Percentiles rank a stretch among this genome's conserved stretches.
phyloP scores from a whole-genome alignment of 2,888 invertebrate species.

The Matsumyia berberina region DNA sequence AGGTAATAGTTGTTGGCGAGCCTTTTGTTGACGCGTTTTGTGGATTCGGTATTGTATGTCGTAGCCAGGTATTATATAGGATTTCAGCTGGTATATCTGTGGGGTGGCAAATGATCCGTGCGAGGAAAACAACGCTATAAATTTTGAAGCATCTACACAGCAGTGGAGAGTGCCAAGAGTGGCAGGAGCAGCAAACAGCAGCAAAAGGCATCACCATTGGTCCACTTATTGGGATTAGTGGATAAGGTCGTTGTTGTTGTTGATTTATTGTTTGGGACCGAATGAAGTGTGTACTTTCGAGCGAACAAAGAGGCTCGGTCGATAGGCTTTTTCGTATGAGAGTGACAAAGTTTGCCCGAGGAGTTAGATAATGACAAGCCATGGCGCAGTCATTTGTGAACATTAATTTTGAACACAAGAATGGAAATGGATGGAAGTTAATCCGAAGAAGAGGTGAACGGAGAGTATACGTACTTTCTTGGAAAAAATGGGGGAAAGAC shows the following conservation, averaged over 20 bases:
- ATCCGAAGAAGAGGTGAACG: constrained; percentile 19
- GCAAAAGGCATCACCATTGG: constrained; percentile 24
- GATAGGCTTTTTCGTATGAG: constrained; percentile 1
- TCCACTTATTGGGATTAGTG: constrained; percentile 68
- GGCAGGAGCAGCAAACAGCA: neutral
- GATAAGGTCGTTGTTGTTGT: constrained; percentile 44
- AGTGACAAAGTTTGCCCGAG: constrained; percentile 40
- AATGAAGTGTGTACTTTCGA: constrained; percentile 37
- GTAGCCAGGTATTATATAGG: constrained; percentile 36
- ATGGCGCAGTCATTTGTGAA: constrained; percentile 48
- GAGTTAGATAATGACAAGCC: constrained; percentile 40
- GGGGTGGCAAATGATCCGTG: constrained; percentile 58
- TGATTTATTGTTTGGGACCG: constrained; percentile 62
- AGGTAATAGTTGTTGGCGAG: constrained; percentile 73
- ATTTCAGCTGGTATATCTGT: constrained; percentile 15
- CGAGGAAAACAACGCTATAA: constrained; percentile 65
- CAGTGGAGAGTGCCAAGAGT: constrained; percentile 22
- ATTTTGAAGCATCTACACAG: constrained; percentile 55
- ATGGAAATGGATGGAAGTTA: constrained; percentile 5
- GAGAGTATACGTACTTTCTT: no score
- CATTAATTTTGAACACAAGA: constrained; percentile 23
- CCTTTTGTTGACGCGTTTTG: constrained; percentile 73
- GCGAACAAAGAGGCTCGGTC: constrained; percentile 17
- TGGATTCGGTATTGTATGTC: constrained; percentile 47
- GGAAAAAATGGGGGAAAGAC: no score